phyloP scores from a whole-genome alignment of 1,140 invertebrate species.

The Brachionus angularis region DNA sequence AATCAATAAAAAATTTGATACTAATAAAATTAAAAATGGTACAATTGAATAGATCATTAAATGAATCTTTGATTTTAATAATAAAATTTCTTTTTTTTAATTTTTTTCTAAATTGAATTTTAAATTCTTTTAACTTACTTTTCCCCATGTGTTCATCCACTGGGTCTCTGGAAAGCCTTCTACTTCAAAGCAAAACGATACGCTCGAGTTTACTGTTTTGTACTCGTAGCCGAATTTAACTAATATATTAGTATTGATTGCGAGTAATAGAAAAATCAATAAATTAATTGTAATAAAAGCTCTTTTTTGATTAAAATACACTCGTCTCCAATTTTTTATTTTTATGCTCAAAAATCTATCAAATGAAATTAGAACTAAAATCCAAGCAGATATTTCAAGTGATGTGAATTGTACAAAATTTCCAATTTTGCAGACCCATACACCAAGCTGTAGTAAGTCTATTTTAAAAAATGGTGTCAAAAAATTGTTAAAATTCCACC shows the following conservation, averaged over 20 bases:
- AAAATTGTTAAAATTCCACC: conserved; percentile 36
- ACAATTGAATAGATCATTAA: conserved; percentile 9
- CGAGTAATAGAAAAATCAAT: neutral
- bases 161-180: neutral
- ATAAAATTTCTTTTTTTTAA: too few relatives aligned
- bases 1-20: neutral
- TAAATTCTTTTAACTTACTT: too few relatives aligned
- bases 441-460: neutral
- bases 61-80: too few relatives aligned
- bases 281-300: neutral
- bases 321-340: conserved; percentile 32
- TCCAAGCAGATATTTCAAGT: conserved; percentile 38
- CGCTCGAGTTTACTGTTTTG: neutral
- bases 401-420: conserved; percentile 37
- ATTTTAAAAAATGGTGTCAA: neutral
- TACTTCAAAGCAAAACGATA: conserved; percentile 10
- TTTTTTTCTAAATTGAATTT: too few relatives aligned
- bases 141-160: conserved; percentile 35
- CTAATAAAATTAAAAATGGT: conserved; percentile 9
- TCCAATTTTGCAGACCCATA: conserved; percentile 20
- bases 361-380: conserved; percentile 15
- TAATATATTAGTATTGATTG: conserved; percentile 8
- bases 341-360: conserved; percentile 25
- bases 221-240: conserved; percentile 16
- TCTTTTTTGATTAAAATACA: neutral